Percentiles rank a stretch among this genome's conserved stretches.
Conservation (phyloP, 2,797 vertebrate genomes). For the Pristis pectinata region DNA sequence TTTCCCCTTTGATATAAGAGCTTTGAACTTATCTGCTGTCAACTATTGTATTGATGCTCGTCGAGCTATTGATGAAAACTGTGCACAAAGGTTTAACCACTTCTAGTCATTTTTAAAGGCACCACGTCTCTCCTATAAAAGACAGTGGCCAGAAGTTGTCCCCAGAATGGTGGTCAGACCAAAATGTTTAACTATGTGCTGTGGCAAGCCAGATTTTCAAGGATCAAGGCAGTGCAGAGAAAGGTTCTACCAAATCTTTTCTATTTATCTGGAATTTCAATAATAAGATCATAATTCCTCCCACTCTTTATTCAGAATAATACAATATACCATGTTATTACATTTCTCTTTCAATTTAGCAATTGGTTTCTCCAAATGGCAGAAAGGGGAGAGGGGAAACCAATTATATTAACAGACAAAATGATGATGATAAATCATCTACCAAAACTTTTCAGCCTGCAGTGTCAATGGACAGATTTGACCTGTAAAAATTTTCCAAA, state of each 20-base stretch:
- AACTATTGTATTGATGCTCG: neutral
- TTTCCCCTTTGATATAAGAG: neutral
- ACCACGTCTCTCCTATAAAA: neutral
- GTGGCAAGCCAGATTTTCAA: neutral
- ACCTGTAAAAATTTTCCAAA: neutral
- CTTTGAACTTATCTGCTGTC: constrained; percentile 16
- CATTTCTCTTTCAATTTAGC: neutral
- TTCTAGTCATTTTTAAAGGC: neutral
- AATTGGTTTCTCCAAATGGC: neutral
- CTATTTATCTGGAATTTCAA: neutral
- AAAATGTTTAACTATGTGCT: neutral
- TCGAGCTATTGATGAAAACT: neutral
- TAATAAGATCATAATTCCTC: neutral
- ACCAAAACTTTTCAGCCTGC: neutral
- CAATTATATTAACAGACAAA: neutral
- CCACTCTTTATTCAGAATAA: neutral
- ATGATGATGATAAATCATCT: neutral
- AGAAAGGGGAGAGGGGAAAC: neutral
- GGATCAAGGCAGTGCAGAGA: neutral
- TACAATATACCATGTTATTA: neutral
- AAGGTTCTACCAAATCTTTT: neutral
- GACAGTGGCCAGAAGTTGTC: neutral
- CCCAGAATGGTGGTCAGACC: neutral
- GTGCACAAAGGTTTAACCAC: neutral
- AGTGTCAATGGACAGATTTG: neutral